These are phyloP conservation scores for Galbula dea DNA, from an alignment of 2,113 vertebrate genomes.

Conservation along the genomic window DNA sequence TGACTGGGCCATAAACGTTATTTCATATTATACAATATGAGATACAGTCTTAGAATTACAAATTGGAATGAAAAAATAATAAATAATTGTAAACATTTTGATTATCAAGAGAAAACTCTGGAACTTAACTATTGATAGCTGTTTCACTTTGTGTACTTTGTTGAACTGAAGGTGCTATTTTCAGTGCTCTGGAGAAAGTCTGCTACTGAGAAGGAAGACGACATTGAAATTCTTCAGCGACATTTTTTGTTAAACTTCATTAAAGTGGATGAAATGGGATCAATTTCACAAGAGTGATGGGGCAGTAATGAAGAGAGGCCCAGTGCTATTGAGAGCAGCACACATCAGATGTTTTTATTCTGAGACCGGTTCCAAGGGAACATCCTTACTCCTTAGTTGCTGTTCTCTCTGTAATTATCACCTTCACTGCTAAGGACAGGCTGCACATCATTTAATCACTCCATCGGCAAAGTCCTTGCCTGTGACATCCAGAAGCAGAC, in stretches of 20 bases:
- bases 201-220: neutral
- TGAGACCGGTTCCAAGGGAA: neutral
- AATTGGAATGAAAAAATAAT: neutral
- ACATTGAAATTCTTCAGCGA: slow-evolving; percentile 49
- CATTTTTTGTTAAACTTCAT: slow-evolving; percentile 66
- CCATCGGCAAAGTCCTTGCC: slow-evolving; percentile 33
- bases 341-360: slow-evolving; percentile 38
- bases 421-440: slow-evolving; percentile 34
- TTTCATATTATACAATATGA: neutral
- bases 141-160: neutral
- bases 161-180: slow-evolving; percentile 1
- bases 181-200: neutral
- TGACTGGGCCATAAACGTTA: neutral
- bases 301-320: slow-evolving; percentile 50
- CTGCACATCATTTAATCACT: slow-evolving; percentile 56
- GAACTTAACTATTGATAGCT: neutral
- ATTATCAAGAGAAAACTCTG: neutral
- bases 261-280: slow-evolving; percentile 61
- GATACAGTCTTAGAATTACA: neutral
- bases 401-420: slow-evolving; percentile 47
- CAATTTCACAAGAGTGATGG: slow-evolving; percentile 60
- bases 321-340: neutral
- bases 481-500: neutral
- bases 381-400: neutral
- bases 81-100: neutral